Conservation (phyloP, 2,113 vertebrate species). For the Corythornis madagascariensis region DNA sequence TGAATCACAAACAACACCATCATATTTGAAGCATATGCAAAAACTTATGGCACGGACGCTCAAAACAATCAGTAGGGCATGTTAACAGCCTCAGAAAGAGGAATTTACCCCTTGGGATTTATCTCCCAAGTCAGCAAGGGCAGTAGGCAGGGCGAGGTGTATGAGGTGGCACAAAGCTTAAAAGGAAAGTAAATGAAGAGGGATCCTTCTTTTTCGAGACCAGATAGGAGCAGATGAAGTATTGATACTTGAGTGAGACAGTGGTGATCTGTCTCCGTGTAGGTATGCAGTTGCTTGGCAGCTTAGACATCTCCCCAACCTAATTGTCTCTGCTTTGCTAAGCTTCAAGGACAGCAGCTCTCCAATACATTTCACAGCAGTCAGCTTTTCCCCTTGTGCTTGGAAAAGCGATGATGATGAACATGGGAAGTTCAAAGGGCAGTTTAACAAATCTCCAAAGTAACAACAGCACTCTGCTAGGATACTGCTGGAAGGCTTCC, state of each 20-base stretch:
- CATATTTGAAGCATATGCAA: rapidly evolving
- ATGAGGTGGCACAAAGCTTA: background rate
- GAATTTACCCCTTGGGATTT: background rate
- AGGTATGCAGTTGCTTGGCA: background rate
- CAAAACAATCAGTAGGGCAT: background rate
- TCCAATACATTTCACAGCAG: background rate
- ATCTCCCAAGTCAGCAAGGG: background rate
- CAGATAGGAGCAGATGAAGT: background rate
- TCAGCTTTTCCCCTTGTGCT: background rate
- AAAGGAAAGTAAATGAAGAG: background rate
- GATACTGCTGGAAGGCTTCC: background rate
- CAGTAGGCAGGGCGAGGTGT: background rate
- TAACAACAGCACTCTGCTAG: background rate
- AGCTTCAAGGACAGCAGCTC: background rate
- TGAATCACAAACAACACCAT: background rate
- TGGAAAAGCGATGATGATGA: background rate
- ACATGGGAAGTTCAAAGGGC: background rate
- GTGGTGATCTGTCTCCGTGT: background rate
- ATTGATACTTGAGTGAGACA: background rate
- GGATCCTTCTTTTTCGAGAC: background rate
- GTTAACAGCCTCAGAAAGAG: background rate
- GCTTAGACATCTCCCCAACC: background rate
- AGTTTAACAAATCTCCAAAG: background rate
- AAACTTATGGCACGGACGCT: background rate
- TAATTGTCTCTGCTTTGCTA: background rate